Evolutionary conservation across 2,888 invertebrate species (phyloP), one percentile per base, ranked within the genome.

Genomic region (Stenoptilia bipunctidactyla): DNA sequence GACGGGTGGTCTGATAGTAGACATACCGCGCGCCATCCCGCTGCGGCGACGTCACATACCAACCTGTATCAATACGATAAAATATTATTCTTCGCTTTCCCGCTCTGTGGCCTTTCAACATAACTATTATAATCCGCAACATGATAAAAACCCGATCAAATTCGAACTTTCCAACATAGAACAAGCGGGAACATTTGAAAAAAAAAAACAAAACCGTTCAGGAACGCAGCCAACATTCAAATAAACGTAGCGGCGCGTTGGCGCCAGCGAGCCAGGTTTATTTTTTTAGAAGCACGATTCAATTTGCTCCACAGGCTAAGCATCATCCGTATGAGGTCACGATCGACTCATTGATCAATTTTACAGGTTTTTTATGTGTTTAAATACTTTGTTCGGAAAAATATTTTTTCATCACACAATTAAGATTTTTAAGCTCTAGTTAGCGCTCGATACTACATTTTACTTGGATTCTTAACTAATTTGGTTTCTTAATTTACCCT

Each of bases 191-290:
- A 61, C 58, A 62, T 56, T 57, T n/a, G n/a, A n/a, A n/a, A 53
- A 51, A 54, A 55, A 55, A 20, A 20, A 8, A 58, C 45, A 44
- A 50, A 55, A 55, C 55, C 9, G 15, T 30, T 36, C 20, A 20
- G 36, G 44, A 44, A 44, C 38, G 44, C 41, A 39, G 38, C 37
- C 38, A 37, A 38, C 66, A 68, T 68, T 74, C 67, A 72, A 68
- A 74, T 76, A 76, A 76, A 53, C 67, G 68, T 62, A 66, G 55
- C 61, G 65, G 72, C 64, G 70, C 71, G 77, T 74, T 79, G 82
- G 82, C 82, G 82, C 82, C 82, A 76, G 70, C 72, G 72, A 71
- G 73, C 72, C 68, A 53, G 48, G 52, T 64, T 56, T 56, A 52
- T 47, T 58, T 65, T 67, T 64, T 65, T 59, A 51, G 44, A 47